Base-by-base conservation (phyloP, 2,797 vertebrate species). In the Muscicapa comitata region DNA sequence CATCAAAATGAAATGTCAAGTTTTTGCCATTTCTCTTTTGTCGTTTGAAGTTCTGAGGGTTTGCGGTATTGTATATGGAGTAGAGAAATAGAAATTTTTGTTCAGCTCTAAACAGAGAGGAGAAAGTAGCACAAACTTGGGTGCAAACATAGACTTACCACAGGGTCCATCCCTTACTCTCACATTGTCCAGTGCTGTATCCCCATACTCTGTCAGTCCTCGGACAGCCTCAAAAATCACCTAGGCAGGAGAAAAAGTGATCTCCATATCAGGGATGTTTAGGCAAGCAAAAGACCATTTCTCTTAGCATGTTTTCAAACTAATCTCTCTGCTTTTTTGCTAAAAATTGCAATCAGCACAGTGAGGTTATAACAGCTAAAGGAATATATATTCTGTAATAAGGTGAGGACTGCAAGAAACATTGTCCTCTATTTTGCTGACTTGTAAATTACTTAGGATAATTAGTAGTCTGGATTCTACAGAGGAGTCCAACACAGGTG, bases 101-200 rank as follows among this genome's bases (percentile, higher is more conserved):
- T 15, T 55, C 54, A 63, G 26, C 24, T 88, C 28, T 81, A 61
- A 93, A 80, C 33, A 65, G 74, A 81, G 62, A 70, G 29, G 26
- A 74, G 35, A 16, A 88, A 75, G 40, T 7, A 58, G 20, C 51
- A 67, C 53, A 54, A 14, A 28, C 76, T 75, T 95, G 33, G 25
- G 6, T 57, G 19, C 26, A 91, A 81, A 51, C 14, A 29, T 12
- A 83, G 50, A 94, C 98, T 97, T 97, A 98, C 98, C 97, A 84
- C 98, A 98, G n/a, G 92, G 68, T 74, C 97, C 98, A 51, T 84
- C 97, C 45, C 96, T 97, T 68, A 98, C 92, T 91, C 97, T 98
- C 29, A 98, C 97, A 2, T 91, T 97, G 86, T 98, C 98, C 78
- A 98, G 92, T 20, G 93, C 90, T 8, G 96, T 96, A 72, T 97